Base-by-base conservation (phyloP, 2,888 invertebrate genomes). In the Anorthoa munda region DNA sequence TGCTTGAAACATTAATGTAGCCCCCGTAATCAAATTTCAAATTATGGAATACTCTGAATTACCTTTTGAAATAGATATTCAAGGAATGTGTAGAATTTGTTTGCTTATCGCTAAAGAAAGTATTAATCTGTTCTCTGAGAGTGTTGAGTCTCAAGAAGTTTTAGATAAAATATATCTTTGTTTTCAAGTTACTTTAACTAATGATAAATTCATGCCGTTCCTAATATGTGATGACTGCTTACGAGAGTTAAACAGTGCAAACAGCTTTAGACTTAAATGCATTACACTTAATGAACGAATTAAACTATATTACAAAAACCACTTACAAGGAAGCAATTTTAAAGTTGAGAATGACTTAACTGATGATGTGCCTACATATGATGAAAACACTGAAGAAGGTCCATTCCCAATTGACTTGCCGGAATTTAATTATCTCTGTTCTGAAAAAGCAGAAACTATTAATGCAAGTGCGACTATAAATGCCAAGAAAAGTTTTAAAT, bases 251-350 rank as follows among this genome's bases (percentile, higher is more conserved):
- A 88, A 92, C 55, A 85, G 80, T 18, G 92, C 93, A 17, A 84
- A 93, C 72, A 90, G 82, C 46, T 95, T 96, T 81, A 89, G 93
- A 72, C 72, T 87, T 13, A 95, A 95, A 84, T 96, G 95, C 86
- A 67, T 92, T 59, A 85, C 90, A 50, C 92, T 94, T 64, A 90
- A 93, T 85, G 89, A 94, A 75, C 89, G 92, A 23, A 91, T 92
- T 77, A 76, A 68, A 60, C 23, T 68, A 50, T 75, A 58, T 71
- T 88, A 66, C 69, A 82, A 87, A 65, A 71, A 77, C 60, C 50
- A 79, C 21, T 26, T 45, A 46, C 66, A 69, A 58, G 69, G 66
- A 46, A 76, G 70, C 11, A 61, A 70, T 69, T 46, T 48, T 39
- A 63, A 71, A 64, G 75, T 61, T 77, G 75, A 84, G 72, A 58